These are phyloP conservation scores for Sarcophaga variegata DNA, from an alignment of 2,888 invertebrate species.

Conservation along the genomic window DNA sequence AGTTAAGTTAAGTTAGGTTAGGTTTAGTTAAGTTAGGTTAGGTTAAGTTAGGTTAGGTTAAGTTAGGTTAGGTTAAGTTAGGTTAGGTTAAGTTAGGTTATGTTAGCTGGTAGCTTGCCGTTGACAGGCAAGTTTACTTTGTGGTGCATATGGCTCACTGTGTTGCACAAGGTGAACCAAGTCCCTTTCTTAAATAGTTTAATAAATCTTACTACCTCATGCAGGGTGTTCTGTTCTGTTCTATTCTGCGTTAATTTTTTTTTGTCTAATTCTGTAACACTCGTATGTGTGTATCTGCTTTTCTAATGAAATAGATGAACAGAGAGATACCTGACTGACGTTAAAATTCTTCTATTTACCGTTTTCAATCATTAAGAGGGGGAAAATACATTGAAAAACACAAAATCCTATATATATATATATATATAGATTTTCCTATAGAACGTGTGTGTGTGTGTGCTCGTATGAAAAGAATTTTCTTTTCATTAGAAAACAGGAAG, in stretches of 20 bases:
- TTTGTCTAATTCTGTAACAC: slow-evolving; percentile 2
- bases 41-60: no score
- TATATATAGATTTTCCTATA: no score
- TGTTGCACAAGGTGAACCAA: no score
- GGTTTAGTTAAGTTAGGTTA: no score
- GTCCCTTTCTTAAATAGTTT: neutral
- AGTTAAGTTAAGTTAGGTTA: no score
- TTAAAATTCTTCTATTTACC: slow-evolving; percentile 48
- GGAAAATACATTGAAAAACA: neutral
- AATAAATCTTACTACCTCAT: neutral
- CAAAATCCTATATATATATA: no score
- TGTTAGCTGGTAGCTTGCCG: no score
- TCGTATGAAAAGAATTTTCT: slow-evolving; percentile 42
- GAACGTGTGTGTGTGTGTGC: neutral
- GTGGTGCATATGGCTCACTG: no score
- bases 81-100: no score
- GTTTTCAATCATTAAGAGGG: slow-evolving; percentile 44
- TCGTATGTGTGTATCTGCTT: neutral
- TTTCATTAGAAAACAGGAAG: slow-evolving; percentile 67
- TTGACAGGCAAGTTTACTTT: no score
- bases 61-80: no score
- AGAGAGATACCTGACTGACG: slow-evolving; percentile 56
- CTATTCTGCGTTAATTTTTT: neutral
- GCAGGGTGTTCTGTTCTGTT: neutral
- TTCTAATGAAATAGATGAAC: slow-evolving; percentile 28